These are phyloP conservation scores for Rafetus swinhoei DNA, from an alignment of 2,113 vertebrate species.

Conservation along the genomic window DNA sequence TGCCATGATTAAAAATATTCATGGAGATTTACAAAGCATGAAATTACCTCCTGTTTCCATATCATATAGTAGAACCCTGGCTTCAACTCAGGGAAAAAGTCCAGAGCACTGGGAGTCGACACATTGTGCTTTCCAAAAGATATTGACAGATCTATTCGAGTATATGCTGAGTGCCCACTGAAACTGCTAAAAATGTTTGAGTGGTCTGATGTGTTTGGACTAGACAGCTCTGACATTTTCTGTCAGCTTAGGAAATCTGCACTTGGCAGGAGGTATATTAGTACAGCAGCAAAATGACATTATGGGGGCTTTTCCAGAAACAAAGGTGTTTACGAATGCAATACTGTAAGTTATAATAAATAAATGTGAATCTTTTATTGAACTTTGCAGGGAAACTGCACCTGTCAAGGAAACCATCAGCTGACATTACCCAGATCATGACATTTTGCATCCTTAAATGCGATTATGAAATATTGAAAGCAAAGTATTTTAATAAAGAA, in stretches of 20 bases:
- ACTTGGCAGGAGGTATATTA: constrained; percentile 27
- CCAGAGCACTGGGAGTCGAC: neutral
- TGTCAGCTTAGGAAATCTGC: constrained; percentile 18
- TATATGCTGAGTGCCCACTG: fast-evolving
- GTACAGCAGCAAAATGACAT: constrained; percentile 46
- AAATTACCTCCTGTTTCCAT: constrained; percentile 57
- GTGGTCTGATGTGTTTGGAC: neutral
- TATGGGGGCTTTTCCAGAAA: constrained; percentile 34
- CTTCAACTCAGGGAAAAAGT: neutral
- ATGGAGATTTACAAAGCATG: constrained; percentile 62
- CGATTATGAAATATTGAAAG: neutral
- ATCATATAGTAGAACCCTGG: constrained; percentile 28
- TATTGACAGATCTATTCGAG: neutral
- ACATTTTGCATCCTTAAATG: neutral
- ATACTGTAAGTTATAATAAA: constrained; percentile 41
- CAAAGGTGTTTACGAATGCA: constrained; percentile 4
- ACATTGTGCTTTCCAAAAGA: constrained; percentile 36
- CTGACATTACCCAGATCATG: neutral
- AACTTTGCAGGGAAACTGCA: neutral
- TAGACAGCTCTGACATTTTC: constrained; percentile 28
- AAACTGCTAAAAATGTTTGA: neutral
- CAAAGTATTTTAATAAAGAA: neutral
- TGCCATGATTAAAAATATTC: constrained; percentile 62
- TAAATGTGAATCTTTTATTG: constrained; percentile 6
- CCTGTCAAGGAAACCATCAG: neutral